Percentiles rank a stretch among this genome's conserved stretches.
Evolutionary conservation across 2,888 invertebrate species (phyloP).

Genomic region (Hirtodrosophila alboralis): DNA sequence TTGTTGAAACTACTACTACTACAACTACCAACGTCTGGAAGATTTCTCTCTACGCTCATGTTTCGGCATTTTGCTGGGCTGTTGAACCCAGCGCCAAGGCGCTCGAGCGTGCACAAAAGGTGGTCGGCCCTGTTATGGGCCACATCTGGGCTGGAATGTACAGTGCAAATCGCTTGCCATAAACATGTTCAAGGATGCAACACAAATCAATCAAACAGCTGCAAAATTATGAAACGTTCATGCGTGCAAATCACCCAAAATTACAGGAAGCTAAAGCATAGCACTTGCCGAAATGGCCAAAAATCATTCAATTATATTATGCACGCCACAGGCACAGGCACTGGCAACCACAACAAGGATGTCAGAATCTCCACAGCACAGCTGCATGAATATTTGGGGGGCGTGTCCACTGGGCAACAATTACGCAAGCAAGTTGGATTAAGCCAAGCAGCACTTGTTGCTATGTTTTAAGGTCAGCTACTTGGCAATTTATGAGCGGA

Average conservation of each 20-base stretch:
- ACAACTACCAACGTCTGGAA: constrained; percentile 30
- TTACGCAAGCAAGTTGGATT: constrained; percentile 49
- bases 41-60: constrained; percentile 59
- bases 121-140: constrained; percentile 36
- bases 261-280: constrained; percentile 67
- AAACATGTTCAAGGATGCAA: constrained; percentile 51
- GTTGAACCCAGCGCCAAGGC: constrained; percentile 56
- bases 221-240: constrained; percentile 42
- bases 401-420: constrained; percentile 45
- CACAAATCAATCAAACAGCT: constrained; percentile 69
- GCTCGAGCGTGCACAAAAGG: constrained; percentile 53
- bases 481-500: constrained; percentile 48
- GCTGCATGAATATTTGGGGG: constrained; percentile 52
- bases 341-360: constrained; percentile 44
- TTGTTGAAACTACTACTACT: constrained; percentile 4
- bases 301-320: constrained; percentile 74
- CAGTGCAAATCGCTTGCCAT: constrained; percentile 29
- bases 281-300: constrained; percentile 72
- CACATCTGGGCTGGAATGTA: constrained; percentile 18
- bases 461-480: constrained; percentile 50
- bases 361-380: constrained; percentile 33
- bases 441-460: constrained; percentile 23
- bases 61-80: constrained; percentile 63
- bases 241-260: constrained; percentile 68
- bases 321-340: constrained; percentile 41